Evolutionary conservation across 2,113 vertebrate species (phyloP), one percentile per base, ranked within the genome.

Genomic region (Delphinapterus leucas): DNA sequence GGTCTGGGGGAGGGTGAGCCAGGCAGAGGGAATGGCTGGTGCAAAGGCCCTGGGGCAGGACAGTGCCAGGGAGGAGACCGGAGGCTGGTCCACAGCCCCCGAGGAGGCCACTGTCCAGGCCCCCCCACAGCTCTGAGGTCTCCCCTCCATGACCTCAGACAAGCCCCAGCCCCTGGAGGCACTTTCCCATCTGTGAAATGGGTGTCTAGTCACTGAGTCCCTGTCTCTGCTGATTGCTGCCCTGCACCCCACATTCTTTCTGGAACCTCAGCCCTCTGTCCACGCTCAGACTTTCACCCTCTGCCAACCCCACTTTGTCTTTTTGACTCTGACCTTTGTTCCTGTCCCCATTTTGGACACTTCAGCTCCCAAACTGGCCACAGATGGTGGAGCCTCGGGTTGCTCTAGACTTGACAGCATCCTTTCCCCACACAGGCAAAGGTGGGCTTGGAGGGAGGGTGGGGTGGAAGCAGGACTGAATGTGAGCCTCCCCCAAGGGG

Each of bases 41-140:
- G 15, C 81, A 61, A 68, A 93, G 67, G 73, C 21, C 65, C 84
- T 49, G 71, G 8, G 74, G 81, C 80, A 67, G 81, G 18, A 9
- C 63, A 0, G 13, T 8, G 70, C 49, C 60, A 1, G 18, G 1
- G 1, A 1, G 7, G 53, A 60, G 20, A 79, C 1, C 0, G 33
- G 23, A 55, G 49, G 49, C 49, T n/a, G 11, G 53, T 38, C 23
- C 53, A 53, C 21, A 26, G 53, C 21, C 53, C 25, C 77, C 13
- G 1, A 8, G 47, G 55, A 47, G 73, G 55, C 70, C 36, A 8
- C 38, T 2, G 21, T 65, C 58, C 20, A 18, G 68, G 49, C 28
- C 87, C 33, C 2, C 31, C 28, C 36, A 9, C 58, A 60, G 26
- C 15, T 18, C 60, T 25, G 47, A 67, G 12, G 18, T 36, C 70